Percentiles rank a stretch among this genome's conserved stretches.
These are phyloP conservation scores for Neosilurus mollespiculum DNA, from an alignment of 2,797 vertebrate species.

Conservation along the genomic window DNA sequence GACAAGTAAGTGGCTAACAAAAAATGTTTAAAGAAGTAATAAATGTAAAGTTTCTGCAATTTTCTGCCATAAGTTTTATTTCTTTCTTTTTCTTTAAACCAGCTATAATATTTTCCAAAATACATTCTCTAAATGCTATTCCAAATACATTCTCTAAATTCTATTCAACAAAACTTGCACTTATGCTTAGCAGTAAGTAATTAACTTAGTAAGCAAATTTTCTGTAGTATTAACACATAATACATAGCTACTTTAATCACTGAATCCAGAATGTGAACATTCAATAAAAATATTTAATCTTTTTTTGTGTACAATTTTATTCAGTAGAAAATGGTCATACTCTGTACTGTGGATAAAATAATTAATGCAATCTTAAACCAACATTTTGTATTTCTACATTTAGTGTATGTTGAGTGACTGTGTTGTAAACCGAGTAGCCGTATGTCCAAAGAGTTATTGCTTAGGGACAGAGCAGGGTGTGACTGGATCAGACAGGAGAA, in stretches of 20 bases:
- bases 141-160: neutral
- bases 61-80: no score
- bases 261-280: neutral
- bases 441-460: neutral
- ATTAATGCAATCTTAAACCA: neutral
- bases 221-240: neutral
- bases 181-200: no score
- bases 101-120: no score
- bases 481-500: neutral
- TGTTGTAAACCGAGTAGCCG: neutral
- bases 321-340: neutral
- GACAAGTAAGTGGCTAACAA: slow-evolving; percentile 51
- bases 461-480: slow-evolving; percentile 9
- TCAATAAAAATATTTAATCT: neutral
- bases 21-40: neutral
- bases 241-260: neutral
- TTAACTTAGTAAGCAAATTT: neutral
- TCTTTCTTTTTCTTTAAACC: no score
- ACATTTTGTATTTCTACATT: neutral
- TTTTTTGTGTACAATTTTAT: no score
- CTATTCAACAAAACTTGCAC: no score
- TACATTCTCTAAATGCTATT: neutral
- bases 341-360: neutral
- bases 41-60: neutral
- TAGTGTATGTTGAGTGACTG: neutral